Conservation (phyloP, 2,797 vertebrate genomes). For the Chelonia mydas region DNA sequence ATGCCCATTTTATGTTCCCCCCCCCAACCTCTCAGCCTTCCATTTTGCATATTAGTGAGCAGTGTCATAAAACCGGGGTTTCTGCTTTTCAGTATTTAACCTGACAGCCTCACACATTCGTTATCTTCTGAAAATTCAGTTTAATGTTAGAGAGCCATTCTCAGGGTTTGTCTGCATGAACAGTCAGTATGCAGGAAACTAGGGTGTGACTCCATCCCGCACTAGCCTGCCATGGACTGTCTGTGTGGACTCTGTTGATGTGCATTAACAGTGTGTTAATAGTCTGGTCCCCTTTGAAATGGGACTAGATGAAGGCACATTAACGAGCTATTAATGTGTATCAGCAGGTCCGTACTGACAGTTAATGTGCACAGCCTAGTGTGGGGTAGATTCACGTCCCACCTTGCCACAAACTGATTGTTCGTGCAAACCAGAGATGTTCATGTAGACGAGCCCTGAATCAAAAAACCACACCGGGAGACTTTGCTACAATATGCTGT, state of each 20-base stretch:
- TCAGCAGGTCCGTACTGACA: not conserved
- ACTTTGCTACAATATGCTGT: not conserved
- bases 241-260: not conserved
- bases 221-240: not conserved
- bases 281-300: not conserved
- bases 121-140: not conserved
- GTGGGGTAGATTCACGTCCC: not conserved
- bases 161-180: not conserved
- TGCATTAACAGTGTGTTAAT: not conserved
- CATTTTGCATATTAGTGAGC: not conserved
- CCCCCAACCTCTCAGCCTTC: not conserved
- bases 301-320: not conserved
- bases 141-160: not conserved
- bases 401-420: not conserved
- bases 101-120: accelerated
- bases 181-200: not conserved
- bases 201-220: not conserved
- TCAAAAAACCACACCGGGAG: not conserved
- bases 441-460: not conserved
- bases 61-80: not conserved
- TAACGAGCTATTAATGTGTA: not conserved
- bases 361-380: not conserved
- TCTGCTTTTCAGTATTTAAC: not conserved
- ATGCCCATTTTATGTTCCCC: not conserved
- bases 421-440: not conserved